Evolutionary conservation across 2,888 invertebrate species (phyloP), one percentile per base, ranked within the genome.

Genomic region (Uropetala carovei): DNA sequence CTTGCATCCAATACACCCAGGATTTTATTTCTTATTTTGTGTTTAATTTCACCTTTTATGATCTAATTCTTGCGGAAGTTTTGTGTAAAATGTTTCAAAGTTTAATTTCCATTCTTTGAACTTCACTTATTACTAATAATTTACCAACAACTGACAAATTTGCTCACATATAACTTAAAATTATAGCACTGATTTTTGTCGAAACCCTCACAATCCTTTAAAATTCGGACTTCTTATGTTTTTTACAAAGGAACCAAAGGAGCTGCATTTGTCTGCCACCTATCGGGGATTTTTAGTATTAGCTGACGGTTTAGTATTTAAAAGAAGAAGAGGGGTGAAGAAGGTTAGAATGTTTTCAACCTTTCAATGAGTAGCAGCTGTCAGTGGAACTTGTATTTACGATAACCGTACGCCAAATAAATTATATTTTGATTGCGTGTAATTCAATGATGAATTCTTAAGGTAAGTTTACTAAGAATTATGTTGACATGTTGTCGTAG

Each of bases 261-360:
- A 7, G 22, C 68, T 27, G 64, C 64, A 18, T 64, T 13, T 68
- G 30, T n/a, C 30, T 43, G 89, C 89, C 89, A 89, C 43, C 89
- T 64, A 56, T n/a, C 56, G 89, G 18, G 11, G 18, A 27, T 13
- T 68, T 30, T 68, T 11, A 0, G 9, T 11, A 89, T 64, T 13
- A 18, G n/a, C n/a, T 64, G 89, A n/a, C 56, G 43, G 30, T 14
- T n/a, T 11, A 30, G 43, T 89, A 89, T 89, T 89, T 89, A 89
- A 89, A 89, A 89, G 89, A 56, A 30, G 89, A n/a, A n/a, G 18
- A 43, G 43, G 10, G 30, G 16, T 60, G 18, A n/a, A 5, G 18
- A 56, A 60, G 43, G 89, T 64, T 64, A 89, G 89, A 64, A 27
- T 89, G 89, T 89, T 64, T 89, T 89, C 89, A 43, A 43, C 89